phyloP scores from a whole-genome alignment of 2,113 vertebrate genomes.

The Prolemur simus region DNA sequence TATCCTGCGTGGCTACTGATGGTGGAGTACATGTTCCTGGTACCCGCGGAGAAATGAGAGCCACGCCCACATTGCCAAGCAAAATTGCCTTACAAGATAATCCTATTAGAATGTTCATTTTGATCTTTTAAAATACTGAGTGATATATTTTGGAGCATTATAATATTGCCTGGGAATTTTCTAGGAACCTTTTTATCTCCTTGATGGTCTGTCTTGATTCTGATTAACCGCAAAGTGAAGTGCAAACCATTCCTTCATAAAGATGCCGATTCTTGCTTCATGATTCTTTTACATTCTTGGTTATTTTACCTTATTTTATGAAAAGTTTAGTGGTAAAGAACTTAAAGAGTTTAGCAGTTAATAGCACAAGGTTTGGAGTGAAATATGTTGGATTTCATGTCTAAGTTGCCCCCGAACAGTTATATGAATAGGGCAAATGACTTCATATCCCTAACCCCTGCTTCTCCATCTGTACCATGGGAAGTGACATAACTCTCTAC shows the following conservation, averaged over 20 bases:
- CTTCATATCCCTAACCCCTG: not conserved
- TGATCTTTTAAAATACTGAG: not conserved
- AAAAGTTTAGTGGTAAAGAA: not conserved
- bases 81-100: constrained; percentile 2
- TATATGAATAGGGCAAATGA: not conserved
- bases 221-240: not conserved
- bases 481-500: not conserved
- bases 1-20: constrained; percentile 56
- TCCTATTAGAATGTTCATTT: constrained; percentile 32
- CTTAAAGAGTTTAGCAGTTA: not conserved
- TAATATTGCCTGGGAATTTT: not conserved
- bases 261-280: not conserved
- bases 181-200: not conserved
- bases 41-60: constrained; percentile 35
- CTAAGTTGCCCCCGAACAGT: not conserved
- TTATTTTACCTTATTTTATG: not conserved
- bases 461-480: not conserved
- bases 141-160: not conserved
- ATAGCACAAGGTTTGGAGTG: not conserved
- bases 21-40: constrained; percentile 5
- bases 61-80: not conserved
- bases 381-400: not conserved
- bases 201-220: not conserved
- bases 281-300: not conserved
- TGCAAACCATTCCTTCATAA: not conserved